Evolutionary conservation across 2,113 vertebrate species (phyloP).

Genomic region (rat (Rattus norvegicus)): GRCr8 NC_086027.1:62387001-62387500

Average conservation of each 20-base stretch:
- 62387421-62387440: background rate
- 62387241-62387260: background rate
- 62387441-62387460: background rate
- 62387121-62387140: background rate
- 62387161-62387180: background rate
- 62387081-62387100: background rate
- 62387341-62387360: background rate
- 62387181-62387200: background rate
- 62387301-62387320: background rate
- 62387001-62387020: background rate
- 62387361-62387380: background rate
- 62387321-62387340: background rate
- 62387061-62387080: background rate
- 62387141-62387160: background rate
- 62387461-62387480: background rate
- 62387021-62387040: background rate
- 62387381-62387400: background rate
- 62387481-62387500: background rate
- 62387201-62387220: background rate
- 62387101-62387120: background rate
- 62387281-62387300: background rate
- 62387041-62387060: background rate
- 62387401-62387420: slow-evolving; percentile 35
- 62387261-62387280: background rate
- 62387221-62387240: background rate